Evolutionary conservation across 2,888 invertebrate species (phyloP).

Genomic region (Agonopterix subpropinquella): DNA sequence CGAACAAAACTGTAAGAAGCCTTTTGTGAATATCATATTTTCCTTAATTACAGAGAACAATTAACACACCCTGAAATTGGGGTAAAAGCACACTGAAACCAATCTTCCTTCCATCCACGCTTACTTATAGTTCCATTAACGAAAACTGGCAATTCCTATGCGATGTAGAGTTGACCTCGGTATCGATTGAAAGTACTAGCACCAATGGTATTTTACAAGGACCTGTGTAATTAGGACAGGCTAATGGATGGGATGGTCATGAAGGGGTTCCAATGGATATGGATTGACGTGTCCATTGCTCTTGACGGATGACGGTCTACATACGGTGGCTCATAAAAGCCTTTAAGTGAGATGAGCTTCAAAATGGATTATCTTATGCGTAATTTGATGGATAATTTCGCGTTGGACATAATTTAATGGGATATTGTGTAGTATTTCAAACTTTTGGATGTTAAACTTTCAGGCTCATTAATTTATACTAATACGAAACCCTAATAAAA

Average conservation of each 20-base stretch:
- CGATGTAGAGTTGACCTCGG: slow-evolving; percentile 8
- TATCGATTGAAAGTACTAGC: neutral
- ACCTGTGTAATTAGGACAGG: slow-evolving; percentile 31
- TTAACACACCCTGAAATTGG: too few species aligned
- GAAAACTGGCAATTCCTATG: slow-evolving; percentile 42
- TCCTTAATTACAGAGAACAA: too few species aligned
- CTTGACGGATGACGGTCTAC: slow-evolving; percentile 7
- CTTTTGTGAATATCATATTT: too few species aligned
- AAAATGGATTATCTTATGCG: too few species aligned
- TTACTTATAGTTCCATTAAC: slow-evolving; percentile 38
- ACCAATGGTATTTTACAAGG: slow-evolving; percentile 28
- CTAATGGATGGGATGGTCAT: slow-evolving; percentile 30
- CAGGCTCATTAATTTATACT: too few species aligned
- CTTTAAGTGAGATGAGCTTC: neutral
- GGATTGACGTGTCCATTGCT: slow-evolving; percentile 23
- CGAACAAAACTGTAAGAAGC: too few species aligned
- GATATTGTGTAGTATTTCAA: too few species aligned
- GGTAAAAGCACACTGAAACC: too few species aligned
- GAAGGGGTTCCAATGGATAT: slow-evolving; percentile 27
- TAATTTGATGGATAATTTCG: too few species aligned
- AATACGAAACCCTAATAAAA: too few species aligned
- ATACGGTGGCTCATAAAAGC: slow-evolving; percentile 3
- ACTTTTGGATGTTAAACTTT: too few species aligned
- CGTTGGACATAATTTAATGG: too few species aligned
- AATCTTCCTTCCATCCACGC: slow-evolving; percentile 10